phyloP scores from a whole-genome alignment of 2,797 vertebrate species.

The Coranthus polyacanthus region DNA sequence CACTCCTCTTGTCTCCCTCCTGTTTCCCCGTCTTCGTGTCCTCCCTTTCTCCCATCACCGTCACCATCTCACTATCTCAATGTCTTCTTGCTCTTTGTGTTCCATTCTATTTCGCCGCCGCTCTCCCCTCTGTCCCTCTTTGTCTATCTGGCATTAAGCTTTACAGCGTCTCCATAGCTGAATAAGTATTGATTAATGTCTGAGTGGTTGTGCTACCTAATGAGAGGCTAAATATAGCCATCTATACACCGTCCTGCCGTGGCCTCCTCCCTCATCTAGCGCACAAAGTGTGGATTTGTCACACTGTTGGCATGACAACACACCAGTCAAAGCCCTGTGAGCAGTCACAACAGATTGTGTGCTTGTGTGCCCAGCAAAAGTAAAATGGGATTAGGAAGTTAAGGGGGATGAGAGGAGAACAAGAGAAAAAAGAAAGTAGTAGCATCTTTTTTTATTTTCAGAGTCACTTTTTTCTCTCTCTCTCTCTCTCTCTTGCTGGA shows the following conservation, averaged over 20 bases:
- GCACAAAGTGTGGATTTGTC: slow-evolving; percentile 76
- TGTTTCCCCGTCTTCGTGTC: slow-evolving; percentile 15
- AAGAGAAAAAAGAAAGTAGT: background rate
- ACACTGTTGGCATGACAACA: slow-evolving; percentile 84
- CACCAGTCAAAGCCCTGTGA: slow-evolving; percentile 71
- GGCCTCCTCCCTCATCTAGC: slow-evolving; percentile 74
- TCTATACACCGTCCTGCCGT: slow-evolving; percentile 46
- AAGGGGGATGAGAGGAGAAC: background rate
- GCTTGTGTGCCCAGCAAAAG: slow-evolving; percentile 50
- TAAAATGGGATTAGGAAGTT: slow-evolving; percentile 42
- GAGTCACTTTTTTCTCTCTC: slow-evolving; percentile 10
- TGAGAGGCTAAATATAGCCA: slow-evolving; percentile 81
- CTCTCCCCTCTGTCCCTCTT: slow-evolving; percentile 20
- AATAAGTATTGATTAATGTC: slow-evolving; percentile 81
- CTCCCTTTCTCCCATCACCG: slow-evolving; percentile 21
- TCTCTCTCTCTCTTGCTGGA: too few species aligned
- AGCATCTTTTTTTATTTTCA: slow-evolving; percentile 8
- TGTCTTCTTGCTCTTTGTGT: slow-evolving; percentile 23
- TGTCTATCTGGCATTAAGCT: slow-evolving; percentile 45
- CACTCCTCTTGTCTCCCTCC: slow-evolving; percentile 16
- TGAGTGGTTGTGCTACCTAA: slow-evolving; percentile 74
- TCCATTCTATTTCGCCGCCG: slow-evolving; percentile 14
- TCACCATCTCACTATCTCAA: slow-evolving; percentile 11
- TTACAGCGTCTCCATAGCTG: slow-evolving; percentile 49
- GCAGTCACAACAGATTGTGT: slow-evolving; percentile 74